Evolutionary conservation across 2,113 vertebrate species (phyloP).

Genomic region (Ia io): DNA sequence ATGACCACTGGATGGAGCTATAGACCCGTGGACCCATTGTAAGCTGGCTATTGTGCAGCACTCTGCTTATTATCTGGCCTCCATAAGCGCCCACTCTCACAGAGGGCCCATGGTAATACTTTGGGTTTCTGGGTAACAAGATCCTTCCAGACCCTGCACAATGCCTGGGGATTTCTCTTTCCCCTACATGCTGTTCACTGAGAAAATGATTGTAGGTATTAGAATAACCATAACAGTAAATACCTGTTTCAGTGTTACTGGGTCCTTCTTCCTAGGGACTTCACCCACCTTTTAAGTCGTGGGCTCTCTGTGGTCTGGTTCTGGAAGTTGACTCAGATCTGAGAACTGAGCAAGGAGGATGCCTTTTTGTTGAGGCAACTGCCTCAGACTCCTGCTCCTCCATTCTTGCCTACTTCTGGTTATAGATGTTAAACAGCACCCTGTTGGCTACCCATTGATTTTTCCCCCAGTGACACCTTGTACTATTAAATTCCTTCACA

Average conservation of each 20-base stretch:
- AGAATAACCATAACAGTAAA: background rate
- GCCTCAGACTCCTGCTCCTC: background rate
- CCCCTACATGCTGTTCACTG: background rate
- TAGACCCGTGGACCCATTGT: too few relatives aligned
- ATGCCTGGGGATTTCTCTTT: background rate
- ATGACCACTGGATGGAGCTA: background rate
- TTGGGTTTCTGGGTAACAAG: background rate
- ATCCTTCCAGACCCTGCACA: background rate
- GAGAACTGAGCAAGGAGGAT: background rate
- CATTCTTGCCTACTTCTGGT: background rate
- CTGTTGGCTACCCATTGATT: background rate
- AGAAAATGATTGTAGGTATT: background rate
- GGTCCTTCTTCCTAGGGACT: background rate
- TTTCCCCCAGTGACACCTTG: background rate
- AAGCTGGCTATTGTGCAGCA: background rate
- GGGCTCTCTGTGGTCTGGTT: background rate
- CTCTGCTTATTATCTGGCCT: background rate
- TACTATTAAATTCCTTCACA: background rate
- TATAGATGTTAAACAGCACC: background rate
- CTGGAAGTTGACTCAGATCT: background rate
- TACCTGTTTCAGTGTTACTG: background rate
- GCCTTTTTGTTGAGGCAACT: background rate
- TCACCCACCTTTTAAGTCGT: background rate
- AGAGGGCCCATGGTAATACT: background rate
- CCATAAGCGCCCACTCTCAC: background rate